These are phyloP conservation scores for Gobiocypris rarus DNA, from an alignment of 2,113 vertebrate species.

Conservation along the genomic window DNA sequence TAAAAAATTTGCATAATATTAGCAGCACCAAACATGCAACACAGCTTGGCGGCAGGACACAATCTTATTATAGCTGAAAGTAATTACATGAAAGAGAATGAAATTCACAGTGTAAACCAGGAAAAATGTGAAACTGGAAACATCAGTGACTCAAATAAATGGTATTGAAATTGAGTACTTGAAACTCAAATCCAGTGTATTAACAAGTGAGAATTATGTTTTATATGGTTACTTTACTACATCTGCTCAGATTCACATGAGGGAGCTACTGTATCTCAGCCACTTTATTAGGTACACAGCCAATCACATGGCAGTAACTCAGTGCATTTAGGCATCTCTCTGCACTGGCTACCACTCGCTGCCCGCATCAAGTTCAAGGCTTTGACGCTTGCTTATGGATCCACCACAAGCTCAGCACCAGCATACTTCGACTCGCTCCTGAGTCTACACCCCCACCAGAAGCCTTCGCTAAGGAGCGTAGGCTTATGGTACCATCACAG, in stretches of 20 bases:
- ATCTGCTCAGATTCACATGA: not conserved
- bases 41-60: constrained; percentile 13
- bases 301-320: too few species aligned
- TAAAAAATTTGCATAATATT: constrained; percentile 18
- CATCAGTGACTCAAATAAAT: not conserved
- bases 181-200: not conserved
- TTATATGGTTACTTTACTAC: not conserved
- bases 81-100: not conserved
- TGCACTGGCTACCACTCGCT: too few species aligned
- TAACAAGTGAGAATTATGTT: not conserved
- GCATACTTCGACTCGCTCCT: too few species aligned
- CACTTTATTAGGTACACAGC: too few species aligned
- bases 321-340: too few species aligned
- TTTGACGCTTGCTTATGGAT: too few species aligned
- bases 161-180: not conserved
- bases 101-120: not conserved
- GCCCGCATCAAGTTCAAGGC: too few species aligned
- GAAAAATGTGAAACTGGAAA: not conserved
- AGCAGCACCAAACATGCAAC: not conserved
- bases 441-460: too few species aligned
- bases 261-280: not conserved
- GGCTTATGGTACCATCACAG: too few species aligned
- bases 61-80: constrained; percentile 4
- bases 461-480: too few species aligned
- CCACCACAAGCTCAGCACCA: too few species aligned